phyloP scores from a whole-genome alignment of 2,113 vertebrate species.

The Megalops atlanticus region DNA sequence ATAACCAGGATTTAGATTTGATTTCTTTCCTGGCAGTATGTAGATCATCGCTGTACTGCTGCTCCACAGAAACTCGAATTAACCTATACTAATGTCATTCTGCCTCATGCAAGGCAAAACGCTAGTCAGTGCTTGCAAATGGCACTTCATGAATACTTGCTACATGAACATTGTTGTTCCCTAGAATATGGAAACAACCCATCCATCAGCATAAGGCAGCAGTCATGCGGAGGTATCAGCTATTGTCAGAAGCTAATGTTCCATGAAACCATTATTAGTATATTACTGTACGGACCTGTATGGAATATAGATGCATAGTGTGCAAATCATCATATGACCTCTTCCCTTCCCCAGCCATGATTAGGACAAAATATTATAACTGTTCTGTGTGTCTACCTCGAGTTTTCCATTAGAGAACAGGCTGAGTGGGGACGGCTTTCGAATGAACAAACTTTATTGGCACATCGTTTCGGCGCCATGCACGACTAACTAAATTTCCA shows the following conservation, averaged over 20 bases:
- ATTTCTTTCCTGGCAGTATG: not conserved
- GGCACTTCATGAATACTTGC: constrained; percentile 29
- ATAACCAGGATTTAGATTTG: not conserved
- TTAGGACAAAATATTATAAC: constrained; percentile 18
- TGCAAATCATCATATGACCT: not conserved
- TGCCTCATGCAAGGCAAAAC: not conserved
- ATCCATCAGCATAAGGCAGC: not conserved
- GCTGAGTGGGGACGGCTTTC: not conserved
- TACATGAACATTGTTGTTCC: constrained; percentile 21
- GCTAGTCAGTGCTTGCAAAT: constrained; percentile 13
- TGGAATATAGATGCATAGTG: not conserved
- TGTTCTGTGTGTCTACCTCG: constrained; percentile 7
- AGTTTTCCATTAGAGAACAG: not conserved
- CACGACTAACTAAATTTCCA: not conserved
- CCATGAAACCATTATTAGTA: no score
- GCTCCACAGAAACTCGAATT: not conserved
- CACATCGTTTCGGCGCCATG: not conserved
- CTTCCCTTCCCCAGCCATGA: not conserved
- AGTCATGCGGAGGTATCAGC: not conserved
- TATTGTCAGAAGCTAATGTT: no score
- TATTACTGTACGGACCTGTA: not conserved
- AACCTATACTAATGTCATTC: not conserved
- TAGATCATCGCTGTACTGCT: not conserved
- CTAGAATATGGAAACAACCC: constrained; percentile 39
- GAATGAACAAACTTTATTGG: not conserved